These are phyloP conservation scores for Tenthredo scrophulariae DNA, from an alignment of 2,888 invertebrate genomes.

Conservation along the genomic window DNA sequence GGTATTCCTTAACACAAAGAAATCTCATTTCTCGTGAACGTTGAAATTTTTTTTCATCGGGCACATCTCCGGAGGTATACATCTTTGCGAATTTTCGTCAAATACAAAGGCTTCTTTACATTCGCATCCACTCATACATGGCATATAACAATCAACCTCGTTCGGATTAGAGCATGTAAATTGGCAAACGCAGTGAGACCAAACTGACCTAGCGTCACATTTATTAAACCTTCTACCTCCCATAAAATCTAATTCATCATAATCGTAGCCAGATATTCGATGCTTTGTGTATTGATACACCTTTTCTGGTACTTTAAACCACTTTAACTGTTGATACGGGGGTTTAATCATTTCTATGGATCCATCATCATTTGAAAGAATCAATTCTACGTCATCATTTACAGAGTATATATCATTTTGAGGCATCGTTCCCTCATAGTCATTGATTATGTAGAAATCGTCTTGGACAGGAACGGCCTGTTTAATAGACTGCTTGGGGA, in stretches of 20 bases:
- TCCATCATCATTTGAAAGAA: constrained; percentile 8
- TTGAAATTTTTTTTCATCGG: constrained; percentile 46
- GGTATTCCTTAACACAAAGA: not conserved
- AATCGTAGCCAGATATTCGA: constrained; percentile 73
- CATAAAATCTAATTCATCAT: constrained; percentile 70
- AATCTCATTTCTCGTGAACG: constrained; percentile 30
- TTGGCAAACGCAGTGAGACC: constrained; percentile 74
- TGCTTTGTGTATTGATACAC: constrained; percentile 74
- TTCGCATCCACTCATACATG: constrained; percentile 73
- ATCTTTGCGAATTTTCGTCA: constrained; percentile 67
- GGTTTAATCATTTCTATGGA: constrained; percentile 19
- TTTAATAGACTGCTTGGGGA: constrained; percentile 1
- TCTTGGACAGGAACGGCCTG: constrained; percentile 59
- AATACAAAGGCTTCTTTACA: constrained; percentile 74
- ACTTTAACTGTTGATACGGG: constrained; percentile 49
- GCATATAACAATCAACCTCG: constrained; percentile 73
- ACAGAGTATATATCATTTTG: constrained; percentile 37
- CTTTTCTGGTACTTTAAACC: constrained; percentile 64
- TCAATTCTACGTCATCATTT: constrained; percentile 33
- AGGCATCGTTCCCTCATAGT: constrained; percentile 55
- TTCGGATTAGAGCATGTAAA: constrained; percentile 72
- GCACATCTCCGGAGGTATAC: constrained; percentile 70
- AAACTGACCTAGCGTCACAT: constrained; percentile 71
- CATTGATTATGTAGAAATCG: constrained; percentile 67
- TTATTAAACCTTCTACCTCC: constrained; percentile 61